phyloP scores from a whole-genome alignment of 2,113 vertebrate genomes.

The Haemorhous mexicanus region DNA sequence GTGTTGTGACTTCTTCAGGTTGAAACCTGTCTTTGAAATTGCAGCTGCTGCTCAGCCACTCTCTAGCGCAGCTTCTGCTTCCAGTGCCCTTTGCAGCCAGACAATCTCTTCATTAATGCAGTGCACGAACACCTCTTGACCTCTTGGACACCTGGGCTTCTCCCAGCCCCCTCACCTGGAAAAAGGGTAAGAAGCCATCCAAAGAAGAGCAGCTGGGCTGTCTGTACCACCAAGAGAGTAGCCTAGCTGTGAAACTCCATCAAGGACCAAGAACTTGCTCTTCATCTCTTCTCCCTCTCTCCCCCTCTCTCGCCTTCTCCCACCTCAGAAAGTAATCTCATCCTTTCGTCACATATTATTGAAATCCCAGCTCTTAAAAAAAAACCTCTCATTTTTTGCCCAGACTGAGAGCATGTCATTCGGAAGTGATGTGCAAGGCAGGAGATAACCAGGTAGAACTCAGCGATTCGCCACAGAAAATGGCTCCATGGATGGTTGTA shows the following conservation, averaged over 20 bases:
- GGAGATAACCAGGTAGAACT: conserved; percentile 86
- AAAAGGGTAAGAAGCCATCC: not conserved
- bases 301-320: conserved; percentile 66
- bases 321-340: conserved; percentile 82
- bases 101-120: not conserved
- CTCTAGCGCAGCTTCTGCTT: not conserved
- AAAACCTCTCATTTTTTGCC: conserved; percentile 81
- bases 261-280: conserved; percentile 65
- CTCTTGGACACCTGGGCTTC: not conserved
- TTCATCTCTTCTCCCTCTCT: conserved; percentile 69
- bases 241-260: conserved; percentile 37
- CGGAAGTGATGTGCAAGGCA: conserved; percentile 85
- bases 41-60: not conserved
- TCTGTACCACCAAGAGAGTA: conserved; percentile 38
- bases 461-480: conserved; percentile 85
- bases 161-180: not conserved
- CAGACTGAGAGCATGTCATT: conserved; percentile 85
- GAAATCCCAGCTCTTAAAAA: conserved; percentile 82
- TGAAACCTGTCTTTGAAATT: not conserved
- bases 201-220: not conserved
- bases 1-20: not conserved
- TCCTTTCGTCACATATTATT: conserved; percentile 85
- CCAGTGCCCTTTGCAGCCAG: not conserved
- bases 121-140: fast-evolving
- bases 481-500: conserved; percentile 82